phyloP scores from a whole-genome alignment of 2,888 invertebrate species.

The Dascillus cervinus region DNA sequence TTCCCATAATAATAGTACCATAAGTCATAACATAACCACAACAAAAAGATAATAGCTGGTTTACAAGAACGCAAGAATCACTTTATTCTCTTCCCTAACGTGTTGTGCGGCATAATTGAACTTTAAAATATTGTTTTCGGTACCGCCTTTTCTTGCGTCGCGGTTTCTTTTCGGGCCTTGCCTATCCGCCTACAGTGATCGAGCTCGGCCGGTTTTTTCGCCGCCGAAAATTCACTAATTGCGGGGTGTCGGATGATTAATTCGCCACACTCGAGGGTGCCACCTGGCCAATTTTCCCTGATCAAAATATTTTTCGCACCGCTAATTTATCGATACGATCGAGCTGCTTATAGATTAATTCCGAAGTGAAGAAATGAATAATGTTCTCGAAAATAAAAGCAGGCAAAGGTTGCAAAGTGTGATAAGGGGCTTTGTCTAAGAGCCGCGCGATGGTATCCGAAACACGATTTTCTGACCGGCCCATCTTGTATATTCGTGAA shows the following conservation, averaged over 20 bases:
- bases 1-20: constrained; percentile 8
- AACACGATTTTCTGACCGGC: constrained; percentile 27
- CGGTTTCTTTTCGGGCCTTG: constrained; percentile 26
- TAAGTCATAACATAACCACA: constrained; percentile 12
- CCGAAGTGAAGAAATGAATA: constrained; percentile 13
- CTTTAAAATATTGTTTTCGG: constrained; percentile 36
- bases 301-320: too few species aligned
- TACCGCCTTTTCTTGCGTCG: constrained; percentile 30
- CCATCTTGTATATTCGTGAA: constrained; percentile 10
- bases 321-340: too few species aligned
- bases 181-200: constrained; percentile 26
- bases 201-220: constrained; percentile 5
- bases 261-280: too few species aligned
- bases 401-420: too few species aligned
- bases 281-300: too few species aligned
- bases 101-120: constrained; percentile 39
- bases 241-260: too few species aligned
- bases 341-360: constrained; percentile 12
- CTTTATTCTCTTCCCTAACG: constrained; percentile 29
- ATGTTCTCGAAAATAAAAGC: constrained; percentile 12
- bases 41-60: constrained; percentile 25
- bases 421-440: constrained; percentile 17
- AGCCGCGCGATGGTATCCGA: constrained; percentile 27
- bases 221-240: too few species aligned
- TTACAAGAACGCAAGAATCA: constrained; percentile 29